Evolutionary conservation across 2,888 invertebrate genomes (phyloP).

Genomic region (Blera fallax): DNA sequence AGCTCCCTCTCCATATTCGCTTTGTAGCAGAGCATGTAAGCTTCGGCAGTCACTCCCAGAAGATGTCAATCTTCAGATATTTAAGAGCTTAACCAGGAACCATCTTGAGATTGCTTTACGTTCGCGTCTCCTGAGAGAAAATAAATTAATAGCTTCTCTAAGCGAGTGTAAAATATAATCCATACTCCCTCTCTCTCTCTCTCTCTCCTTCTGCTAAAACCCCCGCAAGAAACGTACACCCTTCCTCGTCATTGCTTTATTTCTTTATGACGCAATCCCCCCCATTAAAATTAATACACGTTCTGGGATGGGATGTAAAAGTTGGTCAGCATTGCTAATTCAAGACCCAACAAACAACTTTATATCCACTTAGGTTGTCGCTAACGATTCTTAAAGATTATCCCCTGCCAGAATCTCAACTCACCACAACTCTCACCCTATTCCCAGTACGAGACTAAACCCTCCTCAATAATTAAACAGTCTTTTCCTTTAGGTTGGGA

Average conservation of each 20-base stretch:
- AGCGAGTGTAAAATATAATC: too few species aligned
- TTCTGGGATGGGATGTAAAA: constrained; percentile 6
- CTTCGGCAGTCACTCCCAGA: too few species aligned
- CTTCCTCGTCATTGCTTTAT: neutral
- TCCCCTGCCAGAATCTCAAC: neutral
- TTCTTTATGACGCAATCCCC: neutral
- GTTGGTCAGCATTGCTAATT: constrained; percentile 23
- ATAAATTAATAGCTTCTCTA: too few species aligned
- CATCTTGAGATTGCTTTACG: too few species aligned
- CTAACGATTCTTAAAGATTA: constrained; percentile 41
- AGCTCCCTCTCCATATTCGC: too few species aligned
- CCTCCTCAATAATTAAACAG: constrained; percentile 51
- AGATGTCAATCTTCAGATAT: too few species aligned
- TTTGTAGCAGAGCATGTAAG: too few species aligned
- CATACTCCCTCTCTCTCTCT: too few species aligned
- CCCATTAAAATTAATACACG: constrained; percentile 10
- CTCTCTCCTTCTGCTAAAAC: too few species aligned
- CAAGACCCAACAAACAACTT: constrained; percentile 18
- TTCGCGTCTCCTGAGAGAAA: too few species aligned
- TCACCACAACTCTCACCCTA: neutral
- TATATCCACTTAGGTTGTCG: constrained; percentile 19
- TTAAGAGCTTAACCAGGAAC: too few species aligned
- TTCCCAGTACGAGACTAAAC: neutral
- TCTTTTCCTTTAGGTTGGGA: constrained; percentile 10
- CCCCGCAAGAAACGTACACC: neutral